phyloP scores from a whole-genome alignment of 2,113 vertebrate genomes.

The Struthidea cinerea region DNA sequence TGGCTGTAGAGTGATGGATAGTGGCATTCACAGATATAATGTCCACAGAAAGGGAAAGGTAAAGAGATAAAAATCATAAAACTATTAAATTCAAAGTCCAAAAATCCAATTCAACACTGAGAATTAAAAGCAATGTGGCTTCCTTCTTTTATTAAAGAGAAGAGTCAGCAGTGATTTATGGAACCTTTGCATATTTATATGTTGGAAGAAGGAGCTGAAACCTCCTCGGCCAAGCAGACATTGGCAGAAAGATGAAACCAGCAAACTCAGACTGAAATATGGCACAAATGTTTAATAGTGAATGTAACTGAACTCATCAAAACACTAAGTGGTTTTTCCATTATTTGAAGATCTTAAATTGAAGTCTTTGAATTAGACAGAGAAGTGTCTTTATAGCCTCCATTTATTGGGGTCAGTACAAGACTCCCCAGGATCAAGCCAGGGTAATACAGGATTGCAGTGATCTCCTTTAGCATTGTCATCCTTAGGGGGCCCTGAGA shows the following conservation, averaged over 20 bases:
- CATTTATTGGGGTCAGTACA: fast-evolving
- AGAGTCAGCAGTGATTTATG: not conserved
- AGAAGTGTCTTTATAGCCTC: not conserved
- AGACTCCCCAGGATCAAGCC: not conserved
- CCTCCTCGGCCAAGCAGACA: conserved; percentile 14
- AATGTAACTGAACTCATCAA: not conserved
- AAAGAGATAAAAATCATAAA: not conserved
- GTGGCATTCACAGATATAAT: not conserved
- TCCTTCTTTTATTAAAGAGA: not conserved
- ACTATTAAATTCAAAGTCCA: not conserved
- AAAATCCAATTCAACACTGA: not conserved
- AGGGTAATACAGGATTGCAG: not conserved
- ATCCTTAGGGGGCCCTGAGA: not conserved
- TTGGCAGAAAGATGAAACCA: conserved; percentile 27
- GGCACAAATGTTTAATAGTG: not conserved
- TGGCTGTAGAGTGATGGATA: not conserved
- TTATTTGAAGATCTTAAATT: not conserved
- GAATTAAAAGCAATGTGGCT: not conserved
- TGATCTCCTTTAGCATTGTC: not conserved
- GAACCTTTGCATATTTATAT: not conserved
- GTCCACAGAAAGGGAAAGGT: not conserved
- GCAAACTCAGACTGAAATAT: not conserved
- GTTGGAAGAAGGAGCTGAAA: not conserved
- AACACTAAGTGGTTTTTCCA: conserved; percentile 18
- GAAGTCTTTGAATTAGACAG: not conserved